Evolutionary conservation across 2,888 invertebrate species (phyloP), one percentile per base, ranked within the genome.

Genomic region (Drosophila nr. perissopoda): DNA sequence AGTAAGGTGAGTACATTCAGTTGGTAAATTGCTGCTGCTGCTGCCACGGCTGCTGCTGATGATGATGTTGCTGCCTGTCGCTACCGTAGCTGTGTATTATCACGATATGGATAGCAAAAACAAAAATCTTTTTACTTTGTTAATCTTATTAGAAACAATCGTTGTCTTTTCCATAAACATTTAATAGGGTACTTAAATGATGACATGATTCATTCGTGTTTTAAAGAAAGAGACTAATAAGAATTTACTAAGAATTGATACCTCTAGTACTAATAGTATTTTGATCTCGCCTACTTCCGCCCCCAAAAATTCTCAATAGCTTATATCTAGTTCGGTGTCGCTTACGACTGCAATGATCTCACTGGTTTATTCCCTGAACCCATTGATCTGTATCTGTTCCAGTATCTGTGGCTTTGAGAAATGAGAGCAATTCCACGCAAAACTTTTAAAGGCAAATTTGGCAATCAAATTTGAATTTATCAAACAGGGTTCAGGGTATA

Each of bases 1-100:
- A n/a, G 11, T 6, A 7, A 21, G 36, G 48, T 38, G 56, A 45
- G 10, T 48, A 69, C 27, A 11, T 21, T 52, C 18, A 56, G 60
- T 51, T 76, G 29, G 65, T 59, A 64, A 76, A 79, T 65, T 64
- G 57, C 38, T 75, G 60, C 34, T 40, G 45, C 42, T 70, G 48
- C 33, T 73, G 58, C 31, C 40, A 49, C 34, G 38, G 52, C 16
- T 76, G 57, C 21, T 48, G 49, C 18, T 40, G 57, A 45, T 69
- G 36, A 27, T 58, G 29, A 3, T 59, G 62, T 2, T 56, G 72
- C 7, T 42, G 66, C 42, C 74, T 31, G 42, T 21, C 53, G 73
- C 77, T 29, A 25, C 21, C 25, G n/a, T 34, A 54, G 18, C 57
- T 42, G 21, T 40, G 54, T 27, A 33, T 56, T 38, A 38, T 65